Evolutionary conservation across 2,797 vertebrate genomes (phyloP).

Genomic region (Peromyscus melanophrys): DNA sequence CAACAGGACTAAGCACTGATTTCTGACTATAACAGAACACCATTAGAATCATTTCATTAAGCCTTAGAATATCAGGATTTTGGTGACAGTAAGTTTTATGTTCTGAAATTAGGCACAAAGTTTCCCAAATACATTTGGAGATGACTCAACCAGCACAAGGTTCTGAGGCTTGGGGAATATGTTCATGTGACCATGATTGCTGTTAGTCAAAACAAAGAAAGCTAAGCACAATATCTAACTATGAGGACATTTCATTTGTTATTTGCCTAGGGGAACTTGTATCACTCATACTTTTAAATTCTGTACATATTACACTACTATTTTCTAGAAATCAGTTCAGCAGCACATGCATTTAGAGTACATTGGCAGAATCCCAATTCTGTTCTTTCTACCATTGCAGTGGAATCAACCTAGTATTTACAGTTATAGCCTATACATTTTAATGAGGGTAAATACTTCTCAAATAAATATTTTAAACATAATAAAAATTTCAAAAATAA

Average conservation of each 20-base stretch:
- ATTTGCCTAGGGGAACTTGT: background rate
- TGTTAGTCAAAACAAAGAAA: background rate
- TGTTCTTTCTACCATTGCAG: background rate
- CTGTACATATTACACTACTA: background rate
- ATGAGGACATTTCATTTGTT: background rate
- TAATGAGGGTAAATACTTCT: constrained; percentile 24
- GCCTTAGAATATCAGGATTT: background rate
- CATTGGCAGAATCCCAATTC: background rate
- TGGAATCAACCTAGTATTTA: background rate
- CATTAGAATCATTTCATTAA: background rate
- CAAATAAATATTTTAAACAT: constrained; percentile 35
- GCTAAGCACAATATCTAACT: background rate
- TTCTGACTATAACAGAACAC: background rate
- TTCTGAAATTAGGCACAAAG: background rate
- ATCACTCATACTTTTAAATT: background rate
- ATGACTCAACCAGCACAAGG: background rate
- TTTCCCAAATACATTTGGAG: background rate
- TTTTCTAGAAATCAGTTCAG: background rate
- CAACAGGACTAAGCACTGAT: background rate
- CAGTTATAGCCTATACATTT: background rate
- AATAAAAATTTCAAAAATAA: background rate
- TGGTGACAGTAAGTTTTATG: background rate
- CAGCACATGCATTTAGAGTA: constrained; percentile 15
- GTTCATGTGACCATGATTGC: accelerated
- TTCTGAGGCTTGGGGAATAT: background rate